These are phyloP conservation scores for Papilio dardanus DNA, from an alignment of 1,140 invertebrate species.

Conservation along the genomic window DNA sequence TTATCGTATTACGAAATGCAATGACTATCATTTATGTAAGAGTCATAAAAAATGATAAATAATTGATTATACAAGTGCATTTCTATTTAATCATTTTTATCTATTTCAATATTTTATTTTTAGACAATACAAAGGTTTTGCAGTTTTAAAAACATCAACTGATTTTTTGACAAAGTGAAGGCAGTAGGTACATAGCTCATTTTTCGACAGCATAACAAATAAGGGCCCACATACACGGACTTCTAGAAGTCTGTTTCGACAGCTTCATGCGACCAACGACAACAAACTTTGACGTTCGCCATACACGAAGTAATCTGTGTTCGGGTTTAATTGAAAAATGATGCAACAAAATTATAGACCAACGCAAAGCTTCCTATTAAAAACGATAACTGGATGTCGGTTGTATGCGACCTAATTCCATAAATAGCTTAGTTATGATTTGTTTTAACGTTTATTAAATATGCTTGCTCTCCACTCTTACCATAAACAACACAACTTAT, in stretches of 20 bases:
- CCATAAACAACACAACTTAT: background rate
- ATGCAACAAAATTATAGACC: background rate
- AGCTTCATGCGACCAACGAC: no score
- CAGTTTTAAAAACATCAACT: no score
- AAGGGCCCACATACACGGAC: no score
- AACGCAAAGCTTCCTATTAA: background rate
- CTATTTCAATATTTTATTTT: no score
- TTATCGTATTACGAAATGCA: conserved; percentile 23
- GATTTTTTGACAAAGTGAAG: no score
- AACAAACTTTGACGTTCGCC: background rate
- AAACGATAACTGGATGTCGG: background rate
- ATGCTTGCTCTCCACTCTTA: background rate
- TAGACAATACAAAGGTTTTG: no score
- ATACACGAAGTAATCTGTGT: background rate
- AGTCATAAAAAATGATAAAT: conserved; percentile 1
- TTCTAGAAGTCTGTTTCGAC: no score
- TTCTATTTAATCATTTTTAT: no score
- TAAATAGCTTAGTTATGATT: background rate
- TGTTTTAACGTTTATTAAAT: background rate
- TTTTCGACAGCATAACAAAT: no score
- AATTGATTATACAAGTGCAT: conserved; percentile 1
- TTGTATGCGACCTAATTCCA: background rate
- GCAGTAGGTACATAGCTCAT: no score
- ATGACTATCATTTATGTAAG: conserved; percentile 20
- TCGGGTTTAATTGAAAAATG: background rate